Percentiles rank a stretch among this genome's conserved stretches.
These are phyloP conservation scores for Desoria tigrina DNA, from an alignment of 2,888 invertebrate species.

Conservation along the genomic window DNA sequence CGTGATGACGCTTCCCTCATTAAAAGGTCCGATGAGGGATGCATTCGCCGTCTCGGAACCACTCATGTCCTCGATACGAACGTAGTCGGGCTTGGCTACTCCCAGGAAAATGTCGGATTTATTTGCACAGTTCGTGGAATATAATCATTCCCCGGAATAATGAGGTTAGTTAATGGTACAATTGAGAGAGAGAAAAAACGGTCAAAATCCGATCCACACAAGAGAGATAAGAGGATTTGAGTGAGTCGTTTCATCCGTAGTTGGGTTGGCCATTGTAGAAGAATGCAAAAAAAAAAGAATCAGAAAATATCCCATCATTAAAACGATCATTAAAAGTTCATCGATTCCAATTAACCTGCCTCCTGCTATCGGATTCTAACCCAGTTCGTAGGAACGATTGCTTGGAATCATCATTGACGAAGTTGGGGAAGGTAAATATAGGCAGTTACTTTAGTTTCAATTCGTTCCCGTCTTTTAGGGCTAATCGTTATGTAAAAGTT, in stretches of 20 bases:
- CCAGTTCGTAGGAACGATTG: not conserved
- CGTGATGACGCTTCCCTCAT: conserved; percentile 69
- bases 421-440: too few relatives aligned
- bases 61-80: conserved; percentile 69
- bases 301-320: conserved; percentile 47
- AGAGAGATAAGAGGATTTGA: conserved; percentile 15
- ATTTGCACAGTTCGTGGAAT: not conserved
- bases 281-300: conserved; percentile 20
- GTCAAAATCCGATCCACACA: conserved; percentile 5
- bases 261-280: conserved; percentile 20
- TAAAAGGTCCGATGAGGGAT: conserved; percentile 68
- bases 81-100: conserved; percentile 77
- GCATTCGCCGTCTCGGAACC: conserved; percentile 66
- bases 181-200: conserved; percentile 4
- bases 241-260: not conserved
- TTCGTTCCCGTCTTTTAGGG: too few relatives aligned
- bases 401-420: too few relatives aligned
- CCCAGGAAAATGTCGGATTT: not conserved
- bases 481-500: too few relatives aligned
- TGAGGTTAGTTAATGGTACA: conserved; percentile 6
- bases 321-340: conserved; percentile 50
- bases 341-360: conserved; percentile 51
- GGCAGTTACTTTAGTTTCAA: too few relatives aligned
- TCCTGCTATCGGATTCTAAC: not conserved
- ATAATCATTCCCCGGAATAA: conserved; percentile 1